Evolutionary conservation across 2,797 vertebrate species (phyloP).

Genomic region (Bradypus variegatus): DNA sequence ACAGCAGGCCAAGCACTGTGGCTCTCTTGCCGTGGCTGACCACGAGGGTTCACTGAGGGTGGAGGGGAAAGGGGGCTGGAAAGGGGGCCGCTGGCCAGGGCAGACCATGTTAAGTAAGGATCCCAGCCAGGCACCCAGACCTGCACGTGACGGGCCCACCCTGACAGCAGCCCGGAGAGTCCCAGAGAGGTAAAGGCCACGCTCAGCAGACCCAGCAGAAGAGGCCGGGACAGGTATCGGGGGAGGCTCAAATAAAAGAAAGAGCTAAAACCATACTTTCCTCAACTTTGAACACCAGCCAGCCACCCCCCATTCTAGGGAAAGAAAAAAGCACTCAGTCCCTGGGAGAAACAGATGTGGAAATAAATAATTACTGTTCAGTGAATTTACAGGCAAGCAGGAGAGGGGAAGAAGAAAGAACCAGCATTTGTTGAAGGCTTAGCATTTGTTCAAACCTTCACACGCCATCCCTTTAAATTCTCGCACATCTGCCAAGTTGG

Average conservation of each 20-base stretch:
- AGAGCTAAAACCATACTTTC: not conserved
- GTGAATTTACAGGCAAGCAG: not conserved
- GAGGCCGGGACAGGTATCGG: not conserved
- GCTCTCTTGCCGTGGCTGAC: not conserved
- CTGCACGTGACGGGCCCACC: no score
- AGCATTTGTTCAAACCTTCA: not conserved
- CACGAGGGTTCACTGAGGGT: no score
- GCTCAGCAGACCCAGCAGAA: not conserved
- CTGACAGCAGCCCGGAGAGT: accelerated
- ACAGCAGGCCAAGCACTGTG: not conserved
- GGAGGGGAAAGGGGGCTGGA: no score
- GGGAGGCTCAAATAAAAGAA: not conserved
- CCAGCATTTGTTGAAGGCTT: not conserved
- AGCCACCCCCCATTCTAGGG: no score
- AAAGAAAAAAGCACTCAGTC: not conserved
- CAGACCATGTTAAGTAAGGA: not conserved
- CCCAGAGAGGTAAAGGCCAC: not conserved
- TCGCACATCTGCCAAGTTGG: not conserved
- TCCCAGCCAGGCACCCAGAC: not conserved
- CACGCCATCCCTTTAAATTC: not conserved
- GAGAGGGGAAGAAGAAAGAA: not conserved
- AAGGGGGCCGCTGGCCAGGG: no score
- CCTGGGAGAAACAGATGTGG: not conserved
- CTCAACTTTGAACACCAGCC: not conserved
- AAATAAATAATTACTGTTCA: not conserved